phyloP scores from a whole-genome alignment of 2,113 vertebrate species.

The Bubo bubo region DNA sequence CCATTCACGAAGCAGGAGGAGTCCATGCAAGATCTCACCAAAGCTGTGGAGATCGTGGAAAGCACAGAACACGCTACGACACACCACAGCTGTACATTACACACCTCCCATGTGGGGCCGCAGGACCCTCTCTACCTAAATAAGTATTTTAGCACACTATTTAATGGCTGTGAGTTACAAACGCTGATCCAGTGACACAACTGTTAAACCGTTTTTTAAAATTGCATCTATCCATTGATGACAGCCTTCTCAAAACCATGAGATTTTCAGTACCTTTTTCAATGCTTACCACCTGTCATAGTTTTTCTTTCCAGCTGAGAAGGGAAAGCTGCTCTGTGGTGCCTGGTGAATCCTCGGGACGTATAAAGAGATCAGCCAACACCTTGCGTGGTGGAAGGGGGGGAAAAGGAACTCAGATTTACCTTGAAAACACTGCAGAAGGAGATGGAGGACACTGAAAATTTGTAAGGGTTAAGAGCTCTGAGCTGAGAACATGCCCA shows the following conservation, averaged over 20 bases:
- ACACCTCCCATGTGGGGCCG: fast-evolving
- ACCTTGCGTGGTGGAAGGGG: fast-evolving
- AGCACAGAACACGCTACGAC: fast-evolving
- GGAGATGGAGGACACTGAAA: background rate
- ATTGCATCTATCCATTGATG: background rate
- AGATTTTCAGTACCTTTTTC: background rate
- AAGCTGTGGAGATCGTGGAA: fast-evolving
- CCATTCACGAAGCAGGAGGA: background rate
- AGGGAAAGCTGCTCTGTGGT: background rate
- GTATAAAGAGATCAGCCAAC: background rate
- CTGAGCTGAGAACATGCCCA: fast-evolving
- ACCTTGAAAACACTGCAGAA: background rate
- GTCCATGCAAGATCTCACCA: background rate
- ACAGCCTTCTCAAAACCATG: background rate
- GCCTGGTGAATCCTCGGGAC: background rate
- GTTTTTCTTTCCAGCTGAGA: background rate
- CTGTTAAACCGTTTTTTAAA: background rate
- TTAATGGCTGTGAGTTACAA: background rate
- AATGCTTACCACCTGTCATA: no score
- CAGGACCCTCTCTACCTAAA: background rate
- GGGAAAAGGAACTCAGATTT: background rate
- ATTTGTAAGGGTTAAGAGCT: background rate
- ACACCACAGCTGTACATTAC: background rate
- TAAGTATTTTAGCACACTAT: background rate
- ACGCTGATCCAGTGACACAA: fast-evolving